phyloP scores from a whole-genome alignment of 2,113 vertebrate species.

The Rhinoptilus africanus region DNA sequence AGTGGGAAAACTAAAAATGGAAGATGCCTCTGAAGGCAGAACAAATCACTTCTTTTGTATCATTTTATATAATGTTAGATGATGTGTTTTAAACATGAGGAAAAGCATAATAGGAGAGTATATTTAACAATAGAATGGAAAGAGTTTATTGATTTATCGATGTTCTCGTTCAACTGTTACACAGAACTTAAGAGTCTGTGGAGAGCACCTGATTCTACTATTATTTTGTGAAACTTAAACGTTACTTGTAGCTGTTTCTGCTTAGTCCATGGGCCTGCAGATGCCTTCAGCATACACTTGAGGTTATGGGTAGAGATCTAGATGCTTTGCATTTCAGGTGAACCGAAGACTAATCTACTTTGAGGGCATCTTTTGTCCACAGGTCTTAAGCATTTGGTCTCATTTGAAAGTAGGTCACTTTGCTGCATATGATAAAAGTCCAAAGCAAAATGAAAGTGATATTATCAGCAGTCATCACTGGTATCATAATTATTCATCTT shows the following conservation, averaged over 20 bases:
- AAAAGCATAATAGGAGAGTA: background rate
- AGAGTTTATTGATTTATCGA: background rate
- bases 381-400: background rate
- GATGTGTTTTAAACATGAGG: background rate
- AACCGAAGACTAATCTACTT: background rate
- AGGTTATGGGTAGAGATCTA: background rate
- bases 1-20: background rate
- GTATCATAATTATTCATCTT: background rate
- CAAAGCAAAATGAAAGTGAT: background rate
- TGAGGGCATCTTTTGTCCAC: background rate
- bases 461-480: background rate
- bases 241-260: background rate
- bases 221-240: background rate
- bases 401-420: background rate
- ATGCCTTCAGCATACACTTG: background rate
- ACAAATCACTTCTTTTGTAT: background rate
- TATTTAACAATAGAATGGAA: background rate
- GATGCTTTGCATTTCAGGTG: background rate
- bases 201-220: background rate
- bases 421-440: background rate
- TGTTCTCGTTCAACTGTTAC: background rate
- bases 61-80: background rate
- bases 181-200: background rate
- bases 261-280: background rate
- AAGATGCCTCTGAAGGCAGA: background rate